Evolutionary conservation across 35 echinoderm and acorn worm species (phyloP).

Genomic region (Hemicentrotus pulcherrimus): DNA sequence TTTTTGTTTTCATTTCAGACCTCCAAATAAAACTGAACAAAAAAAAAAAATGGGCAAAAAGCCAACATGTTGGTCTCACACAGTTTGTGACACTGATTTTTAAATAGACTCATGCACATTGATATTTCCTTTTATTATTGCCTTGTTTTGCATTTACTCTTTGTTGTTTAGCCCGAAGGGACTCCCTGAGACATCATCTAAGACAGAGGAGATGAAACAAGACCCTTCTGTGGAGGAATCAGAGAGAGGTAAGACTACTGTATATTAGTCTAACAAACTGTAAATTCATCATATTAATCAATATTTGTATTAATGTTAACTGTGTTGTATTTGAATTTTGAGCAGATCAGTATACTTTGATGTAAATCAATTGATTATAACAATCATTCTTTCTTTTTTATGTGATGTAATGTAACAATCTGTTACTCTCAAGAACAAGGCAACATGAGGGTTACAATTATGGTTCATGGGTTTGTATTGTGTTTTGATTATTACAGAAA

Average conservation of each 20-base stretch:
- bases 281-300: background rate
- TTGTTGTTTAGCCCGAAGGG: background rate
- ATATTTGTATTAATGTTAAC: background rate
- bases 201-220: background rate
- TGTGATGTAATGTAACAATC: too few relatives aligned
- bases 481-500: conserved; percentile 34
- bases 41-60: background rate
- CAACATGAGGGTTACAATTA: too few relatives aligned
- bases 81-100: background rate
- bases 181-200: conserved; percentile 8
- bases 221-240: conserved; percentile 35
- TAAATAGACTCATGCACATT: background rate
- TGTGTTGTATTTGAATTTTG: background rate
- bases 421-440: too few relatives aligned
- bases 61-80: background rate
- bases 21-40: background rate
- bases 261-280: background rate
- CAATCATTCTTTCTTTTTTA: too few relatives aligned
- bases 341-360: background rate
- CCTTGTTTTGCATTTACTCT: background rate
- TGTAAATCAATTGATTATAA: background rate
- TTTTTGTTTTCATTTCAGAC: background rate
- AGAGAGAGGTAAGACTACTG: conserved; percentile 18
- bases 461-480: background rate
- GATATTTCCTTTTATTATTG: background rate